phyloP scores from a whole-genome alignment of 2,888 invertebrate genomes.

The Parthenolecanium corni region DNA sequence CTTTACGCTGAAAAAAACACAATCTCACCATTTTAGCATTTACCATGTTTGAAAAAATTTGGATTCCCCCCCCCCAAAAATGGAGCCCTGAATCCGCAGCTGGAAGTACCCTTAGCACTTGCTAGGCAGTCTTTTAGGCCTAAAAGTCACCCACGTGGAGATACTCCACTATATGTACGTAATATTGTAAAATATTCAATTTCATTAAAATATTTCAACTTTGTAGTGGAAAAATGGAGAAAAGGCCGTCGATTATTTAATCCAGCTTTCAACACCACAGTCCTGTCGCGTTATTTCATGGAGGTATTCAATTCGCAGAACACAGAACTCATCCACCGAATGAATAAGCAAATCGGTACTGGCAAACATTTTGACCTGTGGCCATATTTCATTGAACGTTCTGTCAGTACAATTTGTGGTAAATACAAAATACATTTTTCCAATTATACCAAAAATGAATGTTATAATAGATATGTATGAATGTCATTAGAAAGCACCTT shows the following conservation, averaged over 20 bases:
- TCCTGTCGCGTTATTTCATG: conserved; percentile 39
- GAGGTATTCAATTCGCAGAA: conserved; percentile 39
- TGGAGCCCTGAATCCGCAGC: no score
- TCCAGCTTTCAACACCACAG: conserved; percentile 42
- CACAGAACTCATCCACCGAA: conserved; percentile 36
- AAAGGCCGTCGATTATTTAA: conserved; percentile 41
- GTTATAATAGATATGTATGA: no score
- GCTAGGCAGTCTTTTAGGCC: no score
- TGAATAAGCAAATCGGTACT: conserved; percentile 35
- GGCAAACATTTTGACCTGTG: conserved; percentile 32
- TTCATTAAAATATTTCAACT: not conserved
- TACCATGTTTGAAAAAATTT: no score
- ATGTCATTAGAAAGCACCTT: conserved; percentile 29
- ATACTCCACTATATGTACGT: no score
- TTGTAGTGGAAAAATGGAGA: conserved; percentile 41
- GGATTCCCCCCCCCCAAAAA: no score
- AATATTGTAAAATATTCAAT: no score
- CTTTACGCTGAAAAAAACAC: no score
- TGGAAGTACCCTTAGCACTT: no score
- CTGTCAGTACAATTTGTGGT: conserved; percentile 33
- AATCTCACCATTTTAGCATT: no score
- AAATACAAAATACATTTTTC: not conserved
- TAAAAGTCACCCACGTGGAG: no score
- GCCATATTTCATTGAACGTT: conserved; percentile 31
- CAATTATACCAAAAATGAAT: no score